Evolutionary conservation across 1,140 invertebrate genomes (phyloP).

Genomic region (Drosophila watanabei): DNA sequence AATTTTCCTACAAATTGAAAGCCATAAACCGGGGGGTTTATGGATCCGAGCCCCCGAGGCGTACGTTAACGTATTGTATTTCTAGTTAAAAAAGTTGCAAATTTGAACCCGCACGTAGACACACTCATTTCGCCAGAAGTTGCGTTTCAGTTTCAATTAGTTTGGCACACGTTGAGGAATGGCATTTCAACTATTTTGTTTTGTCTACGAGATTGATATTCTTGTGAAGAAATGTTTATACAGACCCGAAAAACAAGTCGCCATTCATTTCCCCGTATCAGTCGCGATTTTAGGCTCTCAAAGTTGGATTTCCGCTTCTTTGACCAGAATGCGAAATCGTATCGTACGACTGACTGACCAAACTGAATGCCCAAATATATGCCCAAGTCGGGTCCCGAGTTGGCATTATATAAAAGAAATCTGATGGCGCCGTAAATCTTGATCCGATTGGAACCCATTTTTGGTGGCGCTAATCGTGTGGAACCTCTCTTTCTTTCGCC

Average conservation of each 20-base stretch:
- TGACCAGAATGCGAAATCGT: conserved; percentile 37
- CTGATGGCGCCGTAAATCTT: conserved; percentile 68
- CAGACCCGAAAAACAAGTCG: conserved; percentile 75
- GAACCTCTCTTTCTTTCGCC: conserved; percentile 34
- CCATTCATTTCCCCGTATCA: conserved; percentile 78
- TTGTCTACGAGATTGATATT: conserved; percentile 45
- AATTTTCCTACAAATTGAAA: conserved; percentile 64
- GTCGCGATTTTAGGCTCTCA: conserved; percentile 12
- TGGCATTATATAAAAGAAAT: conserved; percentile 72
- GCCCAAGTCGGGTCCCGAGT: conserved; percentile 18
- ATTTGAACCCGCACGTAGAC: conserved; percentile 14
- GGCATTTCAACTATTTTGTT: conserved; percentile 69
- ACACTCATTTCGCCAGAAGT: conserved; percentile 51
- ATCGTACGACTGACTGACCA: conserved; percentile 24
- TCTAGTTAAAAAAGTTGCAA: conserved; percentile 22
- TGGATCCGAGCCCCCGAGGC: conserved; percentile 36
- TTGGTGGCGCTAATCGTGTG: conserved; percentile 65
- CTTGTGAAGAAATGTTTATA: conserved; percentile 55
- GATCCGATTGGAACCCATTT: conserved; percentile 54
- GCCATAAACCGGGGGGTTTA: conserved; percentile 58
- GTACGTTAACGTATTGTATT: conserved; percentile 1
- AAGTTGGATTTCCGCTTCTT: conserved; percentile 28
- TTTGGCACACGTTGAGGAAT: conserved; percentile 8
- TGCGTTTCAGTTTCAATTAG: conserved; percentile 40
- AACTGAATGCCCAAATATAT: conserved; percentile 52